These are phyloP conservation scores for Babyrousa celebensis DNA, from an alignment of 2,797 vertebrate species.

Conservation along the genomic window DNA sequence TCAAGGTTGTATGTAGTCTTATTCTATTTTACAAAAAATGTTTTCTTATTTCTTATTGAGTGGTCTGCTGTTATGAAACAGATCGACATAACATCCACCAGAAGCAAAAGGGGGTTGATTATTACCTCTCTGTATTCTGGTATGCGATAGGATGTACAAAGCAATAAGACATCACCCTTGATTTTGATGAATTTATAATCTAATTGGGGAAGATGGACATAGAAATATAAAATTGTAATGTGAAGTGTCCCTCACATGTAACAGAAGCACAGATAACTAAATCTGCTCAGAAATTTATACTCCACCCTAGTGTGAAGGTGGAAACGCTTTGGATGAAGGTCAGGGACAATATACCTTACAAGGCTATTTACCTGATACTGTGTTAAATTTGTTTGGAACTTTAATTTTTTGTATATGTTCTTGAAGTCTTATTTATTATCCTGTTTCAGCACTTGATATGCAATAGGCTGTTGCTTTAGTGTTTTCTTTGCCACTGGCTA, in stretches of 20 bases:
- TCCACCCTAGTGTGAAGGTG: neutral
- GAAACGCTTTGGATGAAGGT: neutral
- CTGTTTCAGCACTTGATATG: constrained; percentile 45
- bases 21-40: neutral
- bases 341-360: constrained; percentile 3
- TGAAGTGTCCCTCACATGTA: neutral
- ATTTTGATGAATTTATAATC: neutral
- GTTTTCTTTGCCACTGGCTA: constrained; percentile 22
- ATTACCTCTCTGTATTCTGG: neutral
- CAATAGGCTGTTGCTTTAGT: constrained; percentile 13
- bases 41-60: constrained; percentile 48
- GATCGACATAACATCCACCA: neutral
- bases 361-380: neutral
- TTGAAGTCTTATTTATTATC: constrained; percentile 53
- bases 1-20: neutral
- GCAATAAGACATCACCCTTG: neutral
- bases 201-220: neutral
- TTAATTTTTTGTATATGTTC: constrained; percentile 22
- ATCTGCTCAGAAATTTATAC: constrained; percentile 39
- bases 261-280: neutral
- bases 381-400: constrained; percentile 47
- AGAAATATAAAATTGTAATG: neutral
- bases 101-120: neutral
- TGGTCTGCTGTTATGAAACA: constrained; percentile 28
- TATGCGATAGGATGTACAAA: constrained; percentile 21